Evolutionary conservation across 2,888 invertebrate species (phyloP).

Genomic region (Polyommatus iphigenia): DNA sequence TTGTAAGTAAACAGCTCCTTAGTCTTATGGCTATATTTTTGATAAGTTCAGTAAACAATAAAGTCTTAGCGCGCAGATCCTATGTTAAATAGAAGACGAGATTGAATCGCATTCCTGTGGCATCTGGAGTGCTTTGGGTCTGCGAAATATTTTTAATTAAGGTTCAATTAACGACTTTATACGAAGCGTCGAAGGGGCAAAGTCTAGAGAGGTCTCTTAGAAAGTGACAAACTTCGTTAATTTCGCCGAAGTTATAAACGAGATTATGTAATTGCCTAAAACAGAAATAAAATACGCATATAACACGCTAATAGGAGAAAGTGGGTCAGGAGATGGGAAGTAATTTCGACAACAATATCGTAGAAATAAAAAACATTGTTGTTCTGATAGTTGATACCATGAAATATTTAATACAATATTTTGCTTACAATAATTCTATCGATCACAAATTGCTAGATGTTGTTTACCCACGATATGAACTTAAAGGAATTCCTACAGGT

Average conservation of each 20-base stretch:
- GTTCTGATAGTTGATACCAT: neutral
- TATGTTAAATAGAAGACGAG: neutral
- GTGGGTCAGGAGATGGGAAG: neutral
- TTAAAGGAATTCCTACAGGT: neutral
- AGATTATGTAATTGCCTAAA: neutral
- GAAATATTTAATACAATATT: neutral
- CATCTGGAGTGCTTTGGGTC: neutral
- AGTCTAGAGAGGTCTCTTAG: neutral
- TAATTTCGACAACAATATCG: neutral
- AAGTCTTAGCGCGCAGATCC: neutral
- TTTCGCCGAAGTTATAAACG: neutral
- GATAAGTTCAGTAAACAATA: neutral
- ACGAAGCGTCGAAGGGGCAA: neutral
- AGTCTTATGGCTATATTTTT: neutral
- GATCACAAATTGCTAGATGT: no score
- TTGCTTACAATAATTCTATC: neutral
- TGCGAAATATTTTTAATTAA: constrained; percentile 6
- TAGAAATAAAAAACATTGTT: neutral
- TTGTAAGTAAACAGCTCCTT: constrained; percentile 56
- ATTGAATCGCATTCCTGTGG: neutral
- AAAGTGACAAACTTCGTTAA: neutral
- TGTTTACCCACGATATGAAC: neutral
- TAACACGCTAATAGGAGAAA: neutral
- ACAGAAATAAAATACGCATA: neutral
- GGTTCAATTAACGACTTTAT: neutral